phyloP scores from a whole-genome alignment of 2,888 invertebrate genomes.

The Drosophila neonasuta region DNA sequence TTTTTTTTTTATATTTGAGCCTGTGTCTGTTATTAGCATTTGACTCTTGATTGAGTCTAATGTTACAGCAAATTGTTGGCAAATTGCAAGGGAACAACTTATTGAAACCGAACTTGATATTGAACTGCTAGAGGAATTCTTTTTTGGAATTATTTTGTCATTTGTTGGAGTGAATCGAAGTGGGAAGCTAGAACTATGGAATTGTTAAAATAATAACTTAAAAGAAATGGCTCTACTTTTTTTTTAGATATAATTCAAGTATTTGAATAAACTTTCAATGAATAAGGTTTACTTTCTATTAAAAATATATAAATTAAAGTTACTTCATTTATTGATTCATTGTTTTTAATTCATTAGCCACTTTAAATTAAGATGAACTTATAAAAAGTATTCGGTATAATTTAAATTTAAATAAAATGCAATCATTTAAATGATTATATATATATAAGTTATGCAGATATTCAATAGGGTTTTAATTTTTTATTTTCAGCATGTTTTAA shows the following conservation, averaged over 20 bases:
- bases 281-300: too few species aligned
- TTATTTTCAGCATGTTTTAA: too few species aligned
- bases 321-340: too few species aligned
- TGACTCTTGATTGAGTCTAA: constrained; percentile 68
- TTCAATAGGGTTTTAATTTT: too few species aligned
- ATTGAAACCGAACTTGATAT: constrained; percentile 4
- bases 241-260: too few species aligned
- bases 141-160: not conserved
- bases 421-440: too few species aligned
- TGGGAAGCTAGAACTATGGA: not conserved
- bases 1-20: constrained; percentile 12
- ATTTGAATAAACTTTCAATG: too few species aligned
- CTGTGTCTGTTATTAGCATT: constrained; percentile 61
- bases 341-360: too few species aligned
- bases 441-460: too few species aligned
- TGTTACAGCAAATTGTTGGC: constrained; percentile 65
- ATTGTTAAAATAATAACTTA: not conserved
- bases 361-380: too few species aligned
- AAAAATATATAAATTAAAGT: too few species aligned
- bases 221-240: too few species aligned
- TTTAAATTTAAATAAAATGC: not conserved
- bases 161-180: not conserved
- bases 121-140: not conserved
- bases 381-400: not conserved
- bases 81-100: constrained; percentile 58